Evolutionary conservation across 1,140 invertebrate species (phyloP).

Genomic region (Platorchestia sp.): DNA sequence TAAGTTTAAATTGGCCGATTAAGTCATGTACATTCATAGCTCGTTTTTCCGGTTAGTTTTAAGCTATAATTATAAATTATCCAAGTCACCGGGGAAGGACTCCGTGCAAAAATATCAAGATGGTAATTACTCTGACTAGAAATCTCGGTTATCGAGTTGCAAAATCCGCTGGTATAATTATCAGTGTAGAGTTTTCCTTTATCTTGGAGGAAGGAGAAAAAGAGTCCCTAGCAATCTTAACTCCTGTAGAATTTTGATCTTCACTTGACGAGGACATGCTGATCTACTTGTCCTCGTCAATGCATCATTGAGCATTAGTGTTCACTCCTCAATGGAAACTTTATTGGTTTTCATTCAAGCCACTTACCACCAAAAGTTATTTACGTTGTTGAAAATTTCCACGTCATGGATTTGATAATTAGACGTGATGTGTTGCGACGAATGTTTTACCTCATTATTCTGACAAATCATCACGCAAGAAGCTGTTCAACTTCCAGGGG

Average conservation of each 20-base stretch:
- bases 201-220: background rate
- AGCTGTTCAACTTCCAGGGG: no score
- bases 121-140: background rate
- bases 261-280: background rate
- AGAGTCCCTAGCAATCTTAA: background rate
- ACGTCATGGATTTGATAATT: no score
- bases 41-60: background rate
- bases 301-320: background rate
- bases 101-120: background rate
- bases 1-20: no score
- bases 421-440: no score
- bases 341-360: no score
- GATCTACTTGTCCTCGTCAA: background rate
- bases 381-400: no score
- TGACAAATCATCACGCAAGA: no score
- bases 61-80: background rate
- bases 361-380: no score
- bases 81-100: background rate
- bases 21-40: background rate
- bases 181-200: background rate
- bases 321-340: background rate
- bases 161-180: no score
- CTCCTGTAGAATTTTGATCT: background rate
- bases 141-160: background rate
- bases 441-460: no score